Conservation (phyloP, 2,113 vertebrate species). For the Agelaius phoeniceus region DNA sequence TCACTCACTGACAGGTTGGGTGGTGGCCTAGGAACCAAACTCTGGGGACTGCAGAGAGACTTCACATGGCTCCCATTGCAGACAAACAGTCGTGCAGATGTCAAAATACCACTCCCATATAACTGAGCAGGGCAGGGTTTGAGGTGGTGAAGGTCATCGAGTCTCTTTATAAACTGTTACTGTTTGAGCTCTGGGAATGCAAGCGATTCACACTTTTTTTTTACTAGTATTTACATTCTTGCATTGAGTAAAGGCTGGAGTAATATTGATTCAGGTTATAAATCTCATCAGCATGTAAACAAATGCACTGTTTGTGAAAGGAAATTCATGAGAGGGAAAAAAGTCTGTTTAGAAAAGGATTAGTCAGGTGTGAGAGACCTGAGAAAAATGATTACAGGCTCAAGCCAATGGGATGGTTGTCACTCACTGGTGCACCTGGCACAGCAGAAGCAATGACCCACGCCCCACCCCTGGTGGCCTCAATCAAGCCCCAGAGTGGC, state of each 20-base stretch:
- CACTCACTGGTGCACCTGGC: neutral
- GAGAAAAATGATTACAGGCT: neutral
- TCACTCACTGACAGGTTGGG: neutral
- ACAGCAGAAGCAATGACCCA: neutral
- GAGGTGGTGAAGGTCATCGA: neutral
- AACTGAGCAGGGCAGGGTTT: neutral
- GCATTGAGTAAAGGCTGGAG: neutral
- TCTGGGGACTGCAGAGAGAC: neutral
- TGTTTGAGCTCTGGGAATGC: neutral
- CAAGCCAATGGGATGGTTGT: neutral
- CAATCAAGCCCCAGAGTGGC: neutral
- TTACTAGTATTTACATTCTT: neutral
- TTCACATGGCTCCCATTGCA: neutral
- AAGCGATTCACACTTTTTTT: neutral
- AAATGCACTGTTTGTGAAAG: neutral
- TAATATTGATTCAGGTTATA: slow-evolving; percentile 13
- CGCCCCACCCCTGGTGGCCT: neutral
- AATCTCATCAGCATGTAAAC: slow-evolving; percentile 17
- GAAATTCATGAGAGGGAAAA: neutral
- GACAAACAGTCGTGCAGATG: neutral
- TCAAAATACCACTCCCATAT: neutral
- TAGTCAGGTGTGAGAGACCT: neutral
- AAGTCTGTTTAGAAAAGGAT: neutral
- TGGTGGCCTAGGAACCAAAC: neutral
- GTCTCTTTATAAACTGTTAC: neutral